These are phyloP conservation scores for Chalcis sispes DNA, from an alignment of 2,888 invertebrate species.

Conservation along the genomic window DNA sequence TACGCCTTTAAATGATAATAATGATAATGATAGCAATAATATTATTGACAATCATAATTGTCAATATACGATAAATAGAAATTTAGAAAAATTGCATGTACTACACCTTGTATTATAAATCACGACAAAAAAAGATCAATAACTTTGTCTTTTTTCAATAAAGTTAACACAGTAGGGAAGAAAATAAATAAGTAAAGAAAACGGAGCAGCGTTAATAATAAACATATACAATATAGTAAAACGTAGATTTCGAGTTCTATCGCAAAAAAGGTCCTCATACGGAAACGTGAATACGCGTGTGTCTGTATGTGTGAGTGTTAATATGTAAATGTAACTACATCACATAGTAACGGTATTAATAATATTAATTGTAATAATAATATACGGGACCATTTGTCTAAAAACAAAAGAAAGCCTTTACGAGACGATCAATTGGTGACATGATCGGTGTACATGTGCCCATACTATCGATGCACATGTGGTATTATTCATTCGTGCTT, in stretches of 20 bases:
- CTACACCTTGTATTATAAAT: constrained; percentile 64
- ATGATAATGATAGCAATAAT: constrained; percentile 59
- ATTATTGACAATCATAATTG: constrained; percentile 62
- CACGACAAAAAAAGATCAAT: constrained; percentile 45
- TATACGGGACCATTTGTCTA: too few species aligned
- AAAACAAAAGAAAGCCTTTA: too few species aligned
- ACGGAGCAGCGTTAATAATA: constrained; percentile 32
- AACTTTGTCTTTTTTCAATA: constrained; percentile 24
- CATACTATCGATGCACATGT: too few species aligned
- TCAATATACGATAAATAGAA: constrained; percentile 72
- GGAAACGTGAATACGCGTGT: too few species aligned
- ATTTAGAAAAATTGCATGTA: constrained; percentile 71
- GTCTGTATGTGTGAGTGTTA: constrained; percentile 22
- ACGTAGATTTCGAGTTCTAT: constrained; percentile 23
- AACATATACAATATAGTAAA: constrained; percentile 44
- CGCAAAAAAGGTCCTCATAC: too few species aligned
- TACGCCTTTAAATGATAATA: constrained; percentile 57
- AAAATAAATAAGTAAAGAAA: constrained; percentile 25
- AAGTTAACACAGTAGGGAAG: constrained; percentile 23
- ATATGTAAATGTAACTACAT: constrained; percentile 60
- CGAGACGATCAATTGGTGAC: too few species aligned
- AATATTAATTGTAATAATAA: constrained; percentile 54
- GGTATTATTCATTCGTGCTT: too few species aligned
- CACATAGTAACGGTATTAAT: constrained; percentile 58
- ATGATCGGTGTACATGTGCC: too few species aligned